A percentile compares a stretch with the other conserved stretches of the same genome.
Evolutionary conservation across 1,140 invertebrate species (phyloP).

Genomic region (Dufourea novaeangliae): DNA sequence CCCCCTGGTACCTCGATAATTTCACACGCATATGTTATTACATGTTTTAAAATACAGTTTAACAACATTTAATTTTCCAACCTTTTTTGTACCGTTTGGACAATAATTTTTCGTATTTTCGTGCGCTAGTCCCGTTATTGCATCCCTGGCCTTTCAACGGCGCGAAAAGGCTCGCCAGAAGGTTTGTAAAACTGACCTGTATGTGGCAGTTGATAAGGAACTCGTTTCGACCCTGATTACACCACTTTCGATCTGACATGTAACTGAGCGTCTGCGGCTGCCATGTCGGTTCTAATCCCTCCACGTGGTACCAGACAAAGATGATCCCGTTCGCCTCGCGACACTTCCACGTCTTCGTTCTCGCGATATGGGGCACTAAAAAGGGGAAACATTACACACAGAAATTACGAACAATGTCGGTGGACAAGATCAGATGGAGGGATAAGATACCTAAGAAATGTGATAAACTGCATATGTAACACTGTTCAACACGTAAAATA

Average conservation of each 20-base stretch:
- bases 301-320: slow-evolving; percentile 93
- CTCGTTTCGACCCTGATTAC: slow-evolving; percentile 88
- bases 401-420: neutral
- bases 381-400: slow-evolving; percentile 21
- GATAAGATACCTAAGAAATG: neutral
- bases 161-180: too few relatives aligned
- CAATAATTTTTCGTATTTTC: too few relatives aligned
- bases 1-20: neutral
- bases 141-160: too few relatives aligned
- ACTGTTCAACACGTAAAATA: too few relatives aligned
- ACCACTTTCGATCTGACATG: slow-evolving; percentile 83
- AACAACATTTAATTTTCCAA: too few relatives aligned
- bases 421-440: neutral
- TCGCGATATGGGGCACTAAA: slow-evolving; percentile 84
- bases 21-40: too few relatives aligned
- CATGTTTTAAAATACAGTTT: too few relatives aligned
- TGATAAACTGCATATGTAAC: too few relatives aligned
- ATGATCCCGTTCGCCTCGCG: slow-evolving; percentile 88
- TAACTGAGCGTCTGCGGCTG: slow-evolving; percentile 83
- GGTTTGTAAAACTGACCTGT: slow-evolving; percentile 80
- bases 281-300: slow-evolving; percentile 87
- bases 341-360: slow-evolving; percentile 85
- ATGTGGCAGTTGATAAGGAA: slow-evolving; percentile 89
- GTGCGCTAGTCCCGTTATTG: too few relatives aligned
- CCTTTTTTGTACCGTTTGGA: neutral